A percentile compares a stretch with the other conserved stretches of the same genome.
phyloP scores from a whole-genome alignment of 2,113 vertebrate genomes.

The Lipotes vexillifer region DNA sequence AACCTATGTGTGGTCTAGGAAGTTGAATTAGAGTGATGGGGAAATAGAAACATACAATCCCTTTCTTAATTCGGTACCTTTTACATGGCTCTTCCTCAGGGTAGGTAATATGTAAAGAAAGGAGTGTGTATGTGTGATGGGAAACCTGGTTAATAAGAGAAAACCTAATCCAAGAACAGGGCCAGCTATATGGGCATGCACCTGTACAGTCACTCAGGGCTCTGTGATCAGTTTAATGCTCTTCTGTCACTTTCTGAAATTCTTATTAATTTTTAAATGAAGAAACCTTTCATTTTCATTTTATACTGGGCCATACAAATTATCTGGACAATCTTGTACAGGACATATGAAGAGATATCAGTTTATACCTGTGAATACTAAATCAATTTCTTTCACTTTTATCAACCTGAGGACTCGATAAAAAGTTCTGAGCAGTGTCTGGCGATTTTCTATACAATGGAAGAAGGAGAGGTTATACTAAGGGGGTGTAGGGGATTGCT shows the following conservation, averaged over 20 bases:
- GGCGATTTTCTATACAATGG: not conserved
- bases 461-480: not conserved
- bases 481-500: not conserved
- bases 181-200: accelerated
- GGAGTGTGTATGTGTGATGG: not conserved
- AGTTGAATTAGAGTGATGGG: not conserved
- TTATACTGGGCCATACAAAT: not conserved
- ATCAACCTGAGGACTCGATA: not conserved
- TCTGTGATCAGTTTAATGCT: not conserved
- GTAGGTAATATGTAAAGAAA: not conserved
- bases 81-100: not conserved
- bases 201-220: not conserved
- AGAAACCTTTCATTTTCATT: not conserved
- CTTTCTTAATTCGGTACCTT: not conserved
- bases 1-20: not conserved
- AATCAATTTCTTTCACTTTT: not conserved
- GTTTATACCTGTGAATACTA: not conserved
- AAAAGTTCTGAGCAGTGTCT: not conserved
- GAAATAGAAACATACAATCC: not conserved
- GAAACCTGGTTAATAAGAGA: not conserved
- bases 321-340: not conserved
- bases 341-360: not conserved
- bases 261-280: not conserved
- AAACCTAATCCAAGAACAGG: not conserved
- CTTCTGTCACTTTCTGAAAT: not conserved